A percentile compares a stretch with the other conserved stretches of the same genome.
Evolutionary conservation across 2,797 vertebrate genomes (phyloP).

Genomic region (Loris lydekkerianus): DNA sequence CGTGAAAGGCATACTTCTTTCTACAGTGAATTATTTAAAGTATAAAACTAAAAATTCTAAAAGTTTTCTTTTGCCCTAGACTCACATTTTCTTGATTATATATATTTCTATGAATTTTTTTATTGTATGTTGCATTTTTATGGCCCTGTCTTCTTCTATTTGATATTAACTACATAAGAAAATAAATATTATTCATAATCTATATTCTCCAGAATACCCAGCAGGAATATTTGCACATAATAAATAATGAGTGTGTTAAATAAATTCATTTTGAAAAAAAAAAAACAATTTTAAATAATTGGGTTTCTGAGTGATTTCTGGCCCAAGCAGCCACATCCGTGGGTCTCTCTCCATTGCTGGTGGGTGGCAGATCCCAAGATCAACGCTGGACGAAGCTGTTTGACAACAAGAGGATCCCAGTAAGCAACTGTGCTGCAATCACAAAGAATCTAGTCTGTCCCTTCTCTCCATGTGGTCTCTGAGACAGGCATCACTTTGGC

Average conservation of each 20-base stretch:
- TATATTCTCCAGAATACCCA: not conserved
- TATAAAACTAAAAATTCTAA: not conserved
- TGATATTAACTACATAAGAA: conserved; percentile 3
- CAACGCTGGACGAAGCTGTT: too few species aligned
- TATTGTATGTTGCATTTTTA: not conserved
- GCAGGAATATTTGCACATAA: not conserved
- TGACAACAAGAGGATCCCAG: too few species aligned
- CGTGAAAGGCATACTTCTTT: conserved; percentile 12
- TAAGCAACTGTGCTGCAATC: rapidly evolving
- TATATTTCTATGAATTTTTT: not conserved
- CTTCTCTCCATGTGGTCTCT: rapidly evolving
- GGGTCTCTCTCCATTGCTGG: too few species aligned
- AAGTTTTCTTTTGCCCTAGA: not conserved
- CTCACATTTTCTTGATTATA: not conserved
- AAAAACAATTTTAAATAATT: not conserved
- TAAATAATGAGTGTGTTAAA: not conserved
- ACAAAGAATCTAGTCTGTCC: rapidly evolving
- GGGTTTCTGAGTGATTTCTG: rapidly evolving
- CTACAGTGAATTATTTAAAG: not conserved
- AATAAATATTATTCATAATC: not conserved
- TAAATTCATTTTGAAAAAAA: conserved; percentile 2
- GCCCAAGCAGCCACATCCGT: too few species aligned
- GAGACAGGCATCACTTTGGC: rapidly evolving
- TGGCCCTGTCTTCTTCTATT: not conserved
- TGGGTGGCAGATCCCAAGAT: too few species aligned